Percentiles rank a stretch among this genome's conserved stretches.
Conservation (phyloP, 2,888 invertebrate genomes). For the Tetragonula carbonaria region DNA sequence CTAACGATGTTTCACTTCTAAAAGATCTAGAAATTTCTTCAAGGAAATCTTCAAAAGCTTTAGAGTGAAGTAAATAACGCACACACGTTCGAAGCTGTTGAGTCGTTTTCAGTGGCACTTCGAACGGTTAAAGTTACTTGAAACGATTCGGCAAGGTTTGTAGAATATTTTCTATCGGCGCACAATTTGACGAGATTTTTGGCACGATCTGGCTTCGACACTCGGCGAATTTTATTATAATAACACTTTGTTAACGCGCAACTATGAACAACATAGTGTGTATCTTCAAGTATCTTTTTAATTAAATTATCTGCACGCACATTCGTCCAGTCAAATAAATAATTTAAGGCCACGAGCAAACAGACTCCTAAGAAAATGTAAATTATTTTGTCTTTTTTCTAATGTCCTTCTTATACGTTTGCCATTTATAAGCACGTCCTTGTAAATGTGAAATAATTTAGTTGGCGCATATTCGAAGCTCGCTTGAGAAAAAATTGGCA, state of each 20-base stretch:
- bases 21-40: no score
- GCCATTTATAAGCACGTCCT: no score
- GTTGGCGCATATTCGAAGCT: no score
- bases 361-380: no score
- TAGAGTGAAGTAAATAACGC: neutral
- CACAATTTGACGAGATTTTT: slow-evolving; percentile 1
- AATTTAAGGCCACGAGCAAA: no score
- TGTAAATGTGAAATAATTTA: no score
- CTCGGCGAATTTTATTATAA: neutral
- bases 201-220: neutral
- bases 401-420: no score
- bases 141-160: slow-evolving; percentile 16
- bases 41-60: neutral
- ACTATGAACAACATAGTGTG: neutral
- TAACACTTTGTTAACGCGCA: neutral
- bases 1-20: neutral
- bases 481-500: no score
- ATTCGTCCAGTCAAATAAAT: no score
- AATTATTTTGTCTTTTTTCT: no score
- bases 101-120: neutral
- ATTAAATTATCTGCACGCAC: no score
- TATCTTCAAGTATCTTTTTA: no score
- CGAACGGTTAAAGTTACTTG: neutral
- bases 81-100: neutral
- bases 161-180: slow-evolving; percentile 11